phyloP scores from a whole-genome alignment of 2,797 vertebrate species.

The Eulemur rubriventer region DNA sequence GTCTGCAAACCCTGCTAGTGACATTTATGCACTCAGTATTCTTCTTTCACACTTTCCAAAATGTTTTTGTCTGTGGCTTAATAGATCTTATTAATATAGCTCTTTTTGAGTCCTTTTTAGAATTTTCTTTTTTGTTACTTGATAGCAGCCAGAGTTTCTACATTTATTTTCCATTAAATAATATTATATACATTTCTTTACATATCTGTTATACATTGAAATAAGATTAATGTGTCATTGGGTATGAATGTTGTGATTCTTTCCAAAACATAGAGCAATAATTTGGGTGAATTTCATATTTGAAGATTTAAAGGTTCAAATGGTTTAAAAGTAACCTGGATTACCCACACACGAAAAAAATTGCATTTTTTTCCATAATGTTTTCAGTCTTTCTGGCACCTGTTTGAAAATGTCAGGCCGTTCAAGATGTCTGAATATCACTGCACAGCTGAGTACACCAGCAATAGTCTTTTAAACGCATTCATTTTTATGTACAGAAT shows the following conservation, averaged over 20 bases:
- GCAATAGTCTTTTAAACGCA: background rate
- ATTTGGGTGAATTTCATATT: background rate
- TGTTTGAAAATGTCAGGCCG: background rate
- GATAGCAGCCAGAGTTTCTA: background rate
- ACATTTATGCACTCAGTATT: background rate
- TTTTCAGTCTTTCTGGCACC: background rate
- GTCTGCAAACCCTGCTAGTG: conserved; percentile 31
- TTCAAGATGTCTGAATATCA: background rate
- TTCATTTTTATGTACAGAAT: background rate
- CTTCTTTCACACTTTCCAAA: background rate
- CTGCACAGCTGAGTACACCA: background rate
- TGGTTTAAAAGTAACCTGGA: background rate
- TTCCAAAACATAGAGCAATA: background rate
- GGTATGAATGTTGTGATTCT: background rate
- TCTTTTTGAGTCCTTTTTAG: background rate
- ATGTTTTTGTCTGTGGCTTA: background rate
- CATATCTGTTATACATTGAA: background rate
- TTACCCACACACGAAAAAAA: background rate
- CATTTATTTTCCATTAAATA: background rate
- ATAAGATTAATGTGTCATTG: background rate
- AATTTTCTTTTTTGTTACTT: background rate
- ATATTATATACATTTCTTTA: background rate
- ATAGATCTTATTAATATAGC: background rate
- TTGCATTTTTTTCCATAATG: background rate
- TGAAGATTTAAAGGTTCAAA: background rate